Evolutionary conservation across 2,113 vertebrate genomes (phyloP), one percentile per base, ranked within the genome.

Genomic region (Megalops atlanticus): DNA sequence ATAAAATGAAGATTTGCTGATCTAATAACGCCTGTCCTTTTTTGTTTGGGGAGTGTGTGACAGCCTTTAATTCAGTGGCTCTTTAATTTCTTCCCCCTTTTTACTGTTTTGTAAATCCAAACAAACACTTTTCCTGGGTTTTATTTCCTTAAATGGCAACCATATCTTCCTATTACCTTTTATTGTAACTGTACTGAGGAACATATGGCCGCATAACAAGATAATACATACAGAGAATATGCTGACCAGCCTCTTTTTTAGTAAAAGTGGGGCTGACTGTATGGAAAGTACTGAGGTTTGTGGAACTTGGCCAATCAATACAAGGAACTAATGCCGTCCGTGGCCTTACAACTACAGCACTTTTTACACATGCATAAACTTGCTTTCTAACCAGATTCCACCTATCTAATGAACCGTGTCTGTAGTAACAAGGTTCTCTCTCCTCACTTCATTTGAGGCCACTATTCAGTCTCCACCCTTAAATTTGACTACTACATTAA

Each of bases 281-380:
- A 82, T 21, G 27, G 35, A 77, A 43, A 15, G 33, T 52, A 33
- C 49, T 33, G 52, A 21, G 49, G 3, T 40, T 14, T 58, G 36
- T 73, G 73, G 49, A 77, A 36, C 52, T 11, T 1, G 14, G 74
- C 80, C 74, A 81, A 76, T 7, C 64, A n/a, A 76, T 40, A 76
- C 54, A 76, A 54, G 18, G 39, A 14, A 52, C 70, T 78, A 11
- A 31, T 8, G 38, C n/a, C 27, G 33, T 12, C 21, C 39, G 1
- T 38, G 33, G 69, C 1, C 8, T 71, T 5, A 7, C 15, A 58
- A 58, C 24, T 58, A 49, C 45, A 49, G 45, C 45, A 24, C 31
- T 15, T 12, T 38, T 71, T 71, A 71, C n/a, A 38, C 35, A 38
- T 16, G 45, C 33, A 38, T 38, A 31, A 27, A 45, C 43, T 1